Percentiles rank a stretch among this genome's conserved stretches.
These are phyloP conservation scores for Nomada flava DNA, from an alignment of 2,888 invertebrate genomes.

Conservation along the genomic window DNA sequence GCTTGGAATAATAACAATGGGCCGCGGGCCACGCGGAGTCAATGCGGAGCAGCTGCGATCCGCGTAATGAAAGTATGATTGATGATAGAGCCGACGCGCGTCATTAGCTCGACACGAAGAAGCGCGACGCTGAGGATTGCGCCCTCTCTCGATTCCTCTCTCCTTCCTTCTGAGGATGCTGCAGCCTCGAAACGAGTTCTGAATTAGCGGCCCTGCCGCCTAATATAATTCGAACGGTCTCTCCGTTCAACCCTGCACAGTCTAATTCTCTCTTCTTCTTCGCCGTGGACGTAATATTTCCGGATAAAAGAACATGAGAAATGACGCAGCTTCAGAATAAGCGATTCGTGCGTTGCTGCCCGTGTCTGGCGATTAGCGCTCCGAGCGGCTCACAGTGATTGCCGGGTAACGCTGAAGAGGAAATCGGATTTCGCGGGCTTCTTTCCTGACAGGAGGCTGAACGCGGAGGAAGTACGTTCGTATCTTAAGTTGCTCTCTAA, in stretches of 20 bases:
- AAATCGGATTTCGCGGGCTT: conserved; percentile 23
- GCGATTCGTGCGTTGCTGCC: conserved; percentile 15
- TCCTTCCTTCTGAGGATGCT: conserved; percentile 2
- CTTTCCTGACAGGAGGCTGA: not conserved
- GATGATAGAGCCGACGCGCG: conserved; percentile 80
- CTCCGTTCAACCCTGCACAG: conserved; percentile 5
- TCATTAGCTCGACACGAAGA: conserved; percentile 80
- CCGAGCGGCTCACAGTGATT: conserved; percentile 20
- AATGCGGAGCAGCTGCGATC: conserved; percentile 81
- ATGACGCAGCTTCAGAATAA: conserved; percentile 30
- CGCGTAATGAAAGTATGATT: conserved; percentile 84
- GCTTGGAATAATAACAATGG: conserved; percentile 78
- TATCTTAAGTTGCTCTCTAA: not conserved
- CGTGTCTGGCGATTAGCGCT: conserved; percentile 4
- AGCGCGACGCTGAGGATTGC: conserved; percentile 51
- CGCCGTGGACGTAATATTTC: conserved; percentile 32
- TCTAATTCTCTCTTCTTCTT: not conserved
- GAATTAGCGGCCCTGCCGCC: conserved; percentile 58
- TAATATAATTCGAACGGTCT: conserved; percentile 60
- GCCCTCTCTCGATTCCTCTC: conserved; percentile 3
- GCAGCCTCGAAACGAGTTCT: conserved; percentile 55
- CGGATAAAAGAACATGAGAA: conserved; percentile 46
- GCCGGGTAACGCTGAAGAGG: not conserved
- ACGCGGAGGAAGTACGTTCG: not conserved
- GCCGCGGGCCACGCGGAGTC: conserved; percentile 78